Conservation (phyloP, 2,888 invertebrate species). For the Polylopha cassiicola region DNA sequence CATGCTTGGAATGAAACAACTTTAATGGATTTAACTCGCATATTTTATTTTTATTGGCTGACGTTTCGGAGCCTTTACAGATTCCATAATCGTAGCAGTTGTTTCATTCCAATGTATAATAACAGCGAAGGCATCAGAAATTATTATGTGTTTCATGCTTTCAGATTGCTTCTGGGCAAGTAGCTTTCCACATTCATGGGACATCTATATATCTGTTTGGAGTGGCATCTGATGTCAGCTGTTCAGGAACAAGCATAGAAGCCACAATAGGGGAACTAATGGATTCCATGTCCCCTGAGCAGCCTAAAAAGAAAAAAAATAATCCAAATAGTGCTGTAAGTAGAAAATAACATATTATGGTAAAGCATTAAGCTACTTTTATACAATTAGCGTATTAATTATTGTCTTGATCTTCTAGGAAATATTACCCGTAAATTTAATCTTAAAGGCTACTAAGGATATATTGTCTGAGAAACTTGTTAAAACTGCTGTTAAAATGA, state of each 20-base stretch:
- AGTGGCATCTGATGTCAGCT: slow-evolving; percentile 73
- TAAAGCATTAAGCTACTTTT: slow-evolving; percentile 5
- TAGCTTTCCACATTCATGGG: slow-evolving; percentile 82
- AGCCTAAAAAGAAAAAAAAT: slow-evolving; percentile 66
- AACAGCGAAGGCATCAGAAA: not conserved
- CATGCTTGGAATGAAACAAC: too few relatives aligned
- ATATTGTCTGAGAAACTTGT: slow-evolving; percentile 70
- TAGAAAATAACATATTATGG: slow-evolving; percentile 21
- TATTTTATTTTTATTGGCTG: too few relatives aligned
- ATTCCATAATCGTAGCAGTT: too few relatives aligned
- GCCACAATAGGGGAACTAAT: slow-evolving; percentile 73
- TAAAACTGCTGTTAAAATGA: slow-evolving; percentile 74
- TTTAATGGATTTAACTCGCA: too few relatives aligned
- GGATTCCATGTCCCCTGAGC: slow-evolving; percentile 62
- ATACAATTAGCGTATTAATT: too few relatives aligned
- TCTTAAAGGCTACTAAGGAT: slow-evolving; percentile 79
- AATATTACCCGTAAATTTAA: slow-evolving; percentile 77
- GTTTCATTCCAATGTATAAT: not conserved
- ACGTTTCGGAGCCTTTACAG: too few relatives aligned
- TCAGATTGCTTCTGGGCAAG: slow-evolving; percentile 83
- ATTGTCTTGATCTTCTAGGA: slow-evolving; percentile 75
- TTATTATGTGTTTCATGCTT: slow-evolving; percentile 21
- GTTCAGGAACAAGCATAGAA: slow-evolving; percentile 72
- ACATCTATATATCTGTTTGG: slow-evolving; percentile 82
- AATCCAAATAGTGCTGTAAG: slow-evolving; percentile 56